phyloP scores from a whole-genome alignment of 2,888 invertebrate species.

The Limenitis arthemis region DNA sequence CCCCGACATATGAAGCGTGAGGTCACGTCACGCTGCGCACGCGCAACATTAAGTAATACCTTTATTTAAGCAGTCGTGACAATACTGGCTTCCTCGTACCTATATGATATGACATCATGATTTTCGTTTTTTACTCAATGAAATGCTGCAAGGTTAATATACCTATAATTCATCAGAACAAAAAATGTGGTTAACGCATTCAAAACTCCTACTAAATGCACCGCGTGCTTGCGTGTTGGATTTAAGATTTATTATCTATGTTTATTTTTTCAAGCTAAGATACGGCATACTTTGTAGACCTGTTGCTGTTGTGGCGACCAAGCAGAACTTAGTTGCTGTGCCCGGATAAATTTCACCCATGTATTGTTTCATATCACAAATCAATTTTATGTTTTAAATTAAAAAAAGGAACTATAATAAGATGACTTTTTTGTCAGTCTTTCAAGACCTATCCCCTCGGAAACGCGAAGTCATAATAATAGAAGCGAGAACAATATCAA shows the following conservation, averaged over 20 bases:
- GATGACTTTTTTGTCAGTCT: too few relatives aligned
- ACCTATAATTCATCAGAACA: conserved; percentile 22
- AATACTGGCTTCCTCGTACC: conserved; percentile 41
- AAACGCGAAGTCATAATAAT: too few relatives aligned
- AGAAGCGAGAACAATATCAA: too few relatives aligned
- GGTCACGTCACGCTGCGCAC: conserved; percentile 35
- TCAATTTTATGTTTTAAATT: too few relatives aligned
- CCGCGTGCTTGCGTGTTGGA: conserved; percentile 8
- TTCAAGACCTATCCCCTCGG: too few relatives aligned
- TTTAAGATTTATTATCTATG: conserved; percentile 12
- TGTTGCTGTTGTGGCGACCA: too few relatives aligned
- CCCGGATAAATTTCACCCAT: too few relatives aligned
- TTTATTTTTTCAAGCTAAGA: conserved; percentile 8
- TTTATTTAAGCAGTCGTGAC: conserved; percentile 40
- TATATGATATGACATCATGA: conserved; percentile 38
- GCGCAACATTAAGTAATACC: conserved; percentile 37
- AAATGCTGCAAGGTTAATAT: conserved; percentile 31
- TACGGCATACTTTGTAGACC: conserved; percentile 11
- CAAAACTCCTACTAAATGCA: conserved; percentile 1
- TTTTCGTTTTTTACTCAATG: conserved; percentile 28
- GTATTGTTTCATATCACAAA: too few relatives aligned
- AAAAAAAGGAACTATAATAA: too few relatives aligned
- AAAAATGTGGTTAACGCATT: conserved; percentile 12
- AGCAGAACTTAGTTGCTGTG: too few relatives aligned
- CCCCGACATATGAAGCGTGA: conserved; percentile 29